Evolutionary conservation across 2,888 invertebrate species (phyloP), one percentile per base, ranked within the genome.

Genomic region (Eulithis prunata): DNA sequence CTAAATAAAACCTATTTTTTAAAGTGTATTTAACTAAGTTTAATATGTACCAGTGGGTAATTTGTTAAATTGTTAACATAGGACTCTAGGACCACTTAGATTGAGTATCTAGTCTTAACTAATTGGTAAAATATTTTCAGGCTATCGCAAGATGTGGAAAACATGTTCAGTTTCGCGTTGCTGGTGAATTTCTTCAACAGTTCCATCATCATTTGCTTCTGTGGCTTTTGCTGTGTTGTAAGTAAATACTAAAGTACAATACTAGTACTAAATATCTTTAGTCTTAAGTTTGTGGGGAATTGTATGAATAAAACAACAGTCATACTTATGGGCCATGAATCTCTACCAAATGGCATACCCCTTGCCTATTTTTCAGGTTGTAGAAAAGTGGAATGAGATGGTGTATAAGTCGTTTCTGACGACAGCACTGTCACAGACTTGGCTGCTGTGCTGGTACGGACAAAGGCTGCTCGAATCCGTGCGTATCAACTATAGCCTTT

Each of bases 391-490:
- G 87, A 90, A 86, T 66, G 89, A 87, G 60, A 75, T 88, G 62
- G 76, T 82, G 0, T 91, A 90, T 78, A 91, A 91, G 70, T 81
- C 83, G 1, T 91, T 90, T 67, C 68, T 90, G 38, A 73, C 78
- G 4, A 86, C 88, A 0, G 84, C 89, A 0, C 72, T 88, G 10
- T 75, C 81, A 2, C 90, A 91, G 71, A 88, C 85, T 0, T 89
- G 89, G 87, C 68, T 90, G 53, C 74, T 90, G 7, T 90, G 90
- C 69, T 90, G 88, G 87, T 90, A 90, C 60, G 91, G 91, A 47
- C 91, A 91, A 46, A 77, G 81, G 32, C 74, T 91, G 4, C 69
- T 88, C 0, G 90, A 90, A 55, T 85, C 91, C 47, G 91, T 91
- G 76, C 84, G 85, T 75, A 32, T 21, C 3, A 28, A 3, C 10